Evolutionary conservation across 2,113 vertebrate genomes (phyloP), one percentile per base, ranked within the genome.

Genomic region (Pomatorhinus ruficollis): DNA sequence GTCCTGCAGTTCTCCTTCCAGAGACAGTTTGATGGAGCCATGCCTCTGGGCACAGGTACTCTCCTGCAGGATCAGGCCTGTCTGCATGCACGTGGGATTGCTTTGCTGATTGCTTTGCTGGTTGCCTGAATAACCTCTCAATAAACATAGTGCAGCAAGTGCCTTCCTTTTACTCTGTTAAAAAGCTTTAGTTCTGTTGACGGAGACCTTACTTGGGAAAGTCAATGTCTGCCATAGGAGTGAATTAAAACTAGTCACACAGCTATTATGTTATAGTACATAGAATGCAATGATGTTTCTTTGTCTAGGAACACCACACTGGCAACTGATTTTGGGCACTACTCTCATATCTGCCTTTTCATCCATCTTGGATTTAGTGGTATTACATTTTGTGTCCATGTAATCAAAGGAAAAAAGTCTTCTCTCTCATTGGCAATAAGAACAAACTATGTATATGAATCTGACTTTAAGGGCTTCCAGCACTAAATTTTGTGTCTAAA

Each of bases 401-500:
- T 37, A 83, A 93, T 80, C 2, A 30, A 66, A 93, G 57, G 63
- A 74, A 92, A 94, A 92, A 89, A 79, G 30, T 30, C 15, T 87
- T 96, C 81, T 88, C n/a, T 87, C 84, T 95, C 45, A 68, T 22
- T 56, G 65, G 35, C 50, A 91, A 50, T 42, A 94, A 57, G 27
- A 89, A 50, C 30, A 87, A 93, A 89, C 74, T 40, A 17, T 80
- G 89, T 94, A 81, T 87, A 76, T 76, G 30, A 90, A 90, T 59
- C 40, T 33, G 59, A 15, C 10, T 83, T 90, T 79, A 82, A 80
- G 50, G 53, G 30, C 42, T 84, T 87, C 60, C 78, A 75, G 80
- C 4, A 9, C 47, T 92, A 85, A 87, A 96, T 89, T 93, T 72
- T 90, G 28, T 92, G 45, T 86, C 61, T 86, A 86, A 87, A 82